These are phyloP conservation scores for Dolichotis patagonum DNA, from an alignment of 2,113 vertebrate genomes.

Conservation along the genomic window DNA sequence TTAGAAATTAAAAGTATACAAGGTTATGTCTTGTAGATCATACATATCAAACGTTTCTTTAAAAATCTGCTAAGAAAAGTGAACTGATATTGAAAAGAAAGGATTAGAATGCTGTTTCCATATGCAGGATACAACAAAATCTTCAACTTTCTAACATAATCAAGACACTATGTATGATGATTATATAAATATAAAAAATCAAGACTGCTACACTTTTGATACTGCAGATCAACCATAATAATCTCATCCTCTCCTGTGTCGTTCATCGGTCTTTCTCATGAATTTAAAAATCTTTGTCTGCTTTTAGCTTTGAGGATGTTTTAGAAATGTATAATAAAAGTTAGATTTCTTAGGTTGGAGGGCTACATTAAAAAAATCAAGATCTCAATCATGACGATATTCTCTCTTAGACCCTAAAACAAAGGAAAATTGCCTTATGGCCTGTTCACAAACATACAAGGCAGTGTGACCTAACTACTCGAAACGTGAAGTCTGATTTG, in stretches of 20 bases:
- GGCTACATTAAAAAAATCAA: slow-evolving; percentile 37
- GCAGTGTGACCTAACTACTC: not conserved
- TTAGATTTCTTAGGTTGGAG: slow-evolving; percentile 29
- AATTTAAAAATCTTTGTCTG: not conserved
- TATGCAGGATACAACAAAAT: not conserved
- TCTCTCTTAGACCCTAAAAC: not conserved
- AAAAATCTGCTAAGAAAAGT: not conserved
- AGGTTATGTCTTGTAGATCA: not conserved
- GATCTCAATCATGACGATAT: not conserved
- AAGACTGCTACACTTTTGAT: not conserved
- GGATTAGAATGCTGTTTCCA: not conserved
- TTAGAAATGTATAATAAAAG: not conserved
- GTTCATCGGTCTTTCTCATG: not conserved
- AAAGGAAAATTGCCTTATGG: slow-evolving; percentile 7
- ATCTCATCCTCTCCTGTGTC: not conserved
- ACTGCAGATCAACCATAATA: not conserved
- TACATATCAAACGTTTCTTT: slow-evolving; percentile 1
- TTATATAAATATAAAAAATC: slow-evolving; percentile 2
- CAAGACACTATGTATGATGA: not conserved
- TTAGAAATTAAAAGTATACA: slow-evolving; percentile 50
- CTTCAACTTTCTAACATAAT: slow-evolving; percentile 46
- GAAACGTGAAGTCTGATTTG: slow-evolving; percentile 6
- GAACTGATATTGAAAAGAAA: not conserved
- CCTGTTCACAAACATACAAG: slow-evolving; percentile 10
- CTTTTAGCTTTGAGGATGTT: slow-evolving; percentile 10